A percentile compares a stretch with the other conserved stretches of the same genome.
These are phyloP conservation scores for Hemibagrus guttatus DNA, from an alignment of 2,797 vertebrate genomes.

Conservation along the genomic window DNA sequence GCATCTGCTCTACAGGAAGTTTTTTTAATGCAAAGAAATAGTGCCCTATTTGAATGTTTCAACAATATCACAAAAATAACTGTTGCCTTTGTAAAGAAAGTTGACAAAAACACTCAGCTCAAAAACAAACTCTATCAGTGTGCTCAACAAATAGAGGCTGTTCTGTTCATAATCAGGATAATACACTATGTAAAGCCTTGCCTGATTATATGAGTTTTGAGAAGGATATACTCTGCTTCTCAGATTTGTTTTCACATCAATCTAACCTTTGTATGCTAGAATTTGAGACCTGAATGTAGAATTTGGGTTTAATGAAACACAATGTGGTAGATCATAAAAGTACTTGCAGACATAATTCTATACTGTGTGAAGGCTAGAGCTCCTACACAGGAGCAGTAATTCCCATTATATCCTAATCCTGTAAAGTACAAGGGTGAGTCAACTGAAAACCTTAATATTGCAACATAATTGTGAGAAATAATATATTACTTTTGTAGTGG, in stretches of 20 bases:
- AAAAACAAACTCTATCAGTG: not conserved
- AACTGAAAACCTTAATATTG: not conserved
- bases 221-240: not conserved
- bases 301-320: not conserved
- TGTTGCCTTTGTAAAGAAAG: not conserved
- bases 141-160: not conserved
- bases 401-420: not conserved
- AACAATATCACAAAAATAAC: slow-evolving; percentile 6
- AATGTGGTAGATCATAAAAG: not conserved
- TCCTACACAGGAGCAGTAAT: not conserved
- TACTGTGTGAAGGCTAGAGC: not conserved
- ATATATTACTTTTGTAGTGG: not conserved
- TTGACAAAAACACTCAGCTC: not conserved
- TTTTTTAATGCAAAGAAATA: not conserved
- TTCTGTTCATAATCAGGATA: not conserved
- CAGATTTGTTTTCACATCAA: not conserved
- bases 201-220: not conserved
- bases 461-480: not conserved
- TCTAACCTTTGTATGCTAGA: not conserved
- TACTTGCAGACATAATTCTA: not conserved
- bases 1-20: not conserved
- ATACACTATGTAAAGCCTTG: not conserved
- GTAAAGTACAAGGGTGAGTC: no score
- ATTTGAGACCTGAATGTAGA: not conserved
- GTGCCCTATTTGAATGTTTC: not conserved